phyloP scores from a whole-genome alignment of 1,140 invertebrate genomes.

The Vanessa atalanta region DNA sequence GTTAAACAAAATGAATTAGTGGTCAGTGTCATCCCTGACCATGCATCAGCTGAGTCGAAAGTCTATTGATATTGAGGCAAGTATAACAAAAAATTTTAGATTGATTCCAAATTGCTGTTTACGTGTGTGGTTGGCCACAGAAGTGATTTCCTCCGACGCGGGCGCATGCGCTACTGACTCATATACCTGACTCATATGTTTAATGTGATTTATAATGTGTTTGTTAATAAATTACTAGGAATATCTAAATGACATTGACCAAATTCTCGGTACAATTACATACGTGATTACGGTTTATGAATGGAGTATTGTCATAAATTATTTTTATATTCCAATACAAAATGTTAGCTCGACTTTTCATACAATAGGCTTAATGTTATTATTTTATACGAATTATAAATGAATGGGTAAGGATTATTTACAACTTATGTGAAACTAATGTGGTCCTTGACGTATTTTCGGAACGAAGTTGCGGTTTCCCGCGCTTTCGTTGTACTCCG shows the following conservation, averaged over 20 bases:
- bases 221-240: slow-evolving; percentile 70
- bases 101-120: slow-evolving; percentile 73
- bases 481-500: slow-evolving; percentile 50
- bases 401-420: slow-evolving; percentile 9
- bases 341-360: not conserved
- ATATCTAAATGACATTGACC: slow-evolving; percentile 52
- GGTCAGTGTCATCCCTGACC: not conserved
- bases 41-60: slow-evolving; percentile 21
- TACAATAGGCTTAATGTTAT: not conserved
- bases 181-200: slow-evolving; percentile 45
- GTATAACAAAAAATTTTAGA: slow-evolving; percentile 57
- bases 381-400: not conserved
- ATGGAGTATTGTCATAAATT: slow-evolving; percentile 6
- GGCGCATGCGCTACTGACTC: slow-evolving; percentile 66
- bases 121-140: slow-evolving; percentile 68
- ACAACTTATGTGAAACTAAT: slow-evolving; percentile 44
- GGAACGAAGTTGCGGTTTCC: slow-evolving; percentile 62
- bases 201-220: slow-evolving; percentile 41
- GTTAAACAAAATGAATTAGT: not conserved
- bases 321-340: not conserved
- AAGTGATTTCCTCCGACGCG: slow-evolving; percentile 58
- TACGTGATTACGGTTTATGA: slow-evolving; percentile 21
- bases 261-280: slow-evolving; percentile 53
- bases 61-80: slow-evolving; percentile 48
- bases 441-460: slow-evolving; percentile 42